Conservation (phyloP, 1,140 invertebrate genomes). For the Penaeus indicus region DNA sequence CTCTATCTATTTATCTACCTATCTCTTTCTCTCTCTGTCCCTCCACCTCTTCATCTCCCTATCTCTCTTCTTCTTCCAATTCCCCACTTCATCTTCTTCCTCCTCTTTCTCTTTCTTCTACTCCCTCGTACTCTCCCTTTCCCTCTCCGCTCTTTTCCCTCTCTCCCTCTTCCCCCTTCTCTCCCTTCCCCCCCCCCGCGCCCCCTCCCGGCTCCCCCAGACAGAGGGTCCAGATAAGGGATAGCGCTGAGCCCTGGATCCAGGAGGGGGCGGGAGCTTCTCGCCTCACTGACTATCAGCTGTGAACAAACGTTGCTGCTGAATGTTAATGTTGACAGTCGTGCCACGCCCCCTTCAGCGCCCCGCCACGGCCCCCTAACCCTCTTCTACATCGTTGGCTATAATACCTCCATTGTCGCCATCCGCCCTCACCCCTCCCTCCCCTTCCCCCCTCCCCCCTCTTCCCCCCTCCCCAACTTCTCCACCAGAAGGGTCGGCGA, state of each 20-base stretch:
- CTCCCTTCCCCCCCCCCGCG: neutral
- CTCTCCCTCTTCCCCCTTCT: neutral
- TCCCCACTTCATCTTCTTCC: neutral
- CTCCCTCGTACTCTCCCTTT: neutral
- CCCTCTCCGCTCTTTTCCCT: neutral
- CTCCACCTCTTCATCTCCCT: neutral
- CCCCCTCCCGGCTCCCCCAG: neutral
- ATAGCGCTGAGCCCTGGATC: slow-evolving; percentile 49
- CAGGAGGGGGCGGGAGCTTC: slow-evolving; percentile 33
- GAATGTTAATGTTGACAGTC: slow-evolving; percentile 44
- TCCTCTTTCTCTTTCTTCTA: neutral
- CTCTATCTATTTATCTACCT: neutral
- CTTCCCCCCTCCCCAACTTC: no score
- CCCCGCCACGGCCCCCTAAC: no score
- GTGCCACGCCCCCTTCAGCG: slow-evolving; percentile 25
- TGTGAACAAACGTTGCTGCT: slow-evolving; percentile 51
- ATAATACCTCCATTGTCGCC: no score
- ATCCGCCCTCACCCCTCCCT: no score
- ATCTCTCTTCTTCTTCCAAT: neutral
- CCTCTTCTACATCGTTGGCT: no score
- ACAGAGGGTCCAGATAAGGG: slow-evolving; percentile 35
- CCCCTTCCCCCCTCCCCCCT: no score
- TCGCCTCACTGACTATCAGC: slow-evolving; percentile 53
- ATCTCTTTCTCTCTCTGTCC: neutral
- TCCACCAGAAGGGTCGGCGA: no score